Evolutionary conservation across 1,140 invertebrate species (phyloP).

Genomic region (Cydia splendana): DNA sequence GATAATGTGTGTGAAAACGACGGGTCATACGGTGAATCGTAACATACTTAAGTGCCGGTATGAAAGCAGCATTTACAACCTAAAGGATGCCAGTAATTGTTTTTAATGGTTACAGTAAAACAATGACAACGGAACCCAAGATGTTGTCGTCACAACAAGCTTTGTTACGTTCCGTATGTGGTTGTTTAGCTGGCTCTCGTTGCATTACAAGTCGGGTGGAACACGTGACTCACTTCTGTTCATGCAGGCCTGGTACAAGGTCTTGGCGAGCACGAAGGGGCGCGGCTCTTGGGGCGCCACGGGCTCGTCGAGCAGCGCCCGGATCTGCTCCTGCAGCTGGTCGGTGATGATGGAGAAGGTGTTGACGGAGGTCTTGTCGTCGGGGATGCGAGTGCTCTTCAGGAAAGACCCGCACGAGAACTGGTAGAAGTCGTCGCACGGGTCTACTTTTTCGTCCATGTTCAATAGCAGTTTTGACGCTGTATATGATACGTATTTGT

Average conservation of each 20-base stretch:
- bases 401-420: conserved; percentile 90
- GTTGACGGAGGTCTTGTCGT: conserved; percentile 89
- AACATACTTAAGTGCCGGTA: conserved; percentile 1
- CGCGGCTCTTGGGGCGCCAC: conserved; percentile 83
- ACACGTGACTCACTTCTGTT: conserved; percentile 86
- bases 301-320: conserved; percentile 86
- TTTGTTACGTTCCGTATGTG: not conserved
- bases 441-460: conserved; percentile 88
- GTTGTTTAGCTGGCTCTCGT: not conserved
- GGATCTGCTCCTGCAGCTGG: conserved; percentile 88
- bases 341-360: conserved; percentile 91
- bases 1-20: not conserved
- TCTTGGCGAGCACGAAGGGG: conserved; percentile 88
- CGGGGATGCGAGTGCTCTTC: conserved; percentile 87
- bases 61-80: conserved; percentile 5
- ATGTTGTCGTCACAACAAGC: conserved; percentile 18
- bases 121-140: not conserved
- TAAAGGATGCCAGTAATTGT: conserved; percentile 2
- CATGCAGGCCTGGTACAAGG: conserved; percentile 91
- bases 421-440: conserved; percentile 95
- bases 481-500: conserved; percentile 45
- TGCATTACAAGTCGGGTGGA: not conserved
- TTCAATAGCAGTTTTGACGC: conserved; percentile 86
- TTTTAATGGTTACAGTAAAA: conserved; percentile 11
- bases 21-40: not conserved